Conservation (phyloP, 2,113 vertebrate species). For the Urocitellus parryii region DNA sequence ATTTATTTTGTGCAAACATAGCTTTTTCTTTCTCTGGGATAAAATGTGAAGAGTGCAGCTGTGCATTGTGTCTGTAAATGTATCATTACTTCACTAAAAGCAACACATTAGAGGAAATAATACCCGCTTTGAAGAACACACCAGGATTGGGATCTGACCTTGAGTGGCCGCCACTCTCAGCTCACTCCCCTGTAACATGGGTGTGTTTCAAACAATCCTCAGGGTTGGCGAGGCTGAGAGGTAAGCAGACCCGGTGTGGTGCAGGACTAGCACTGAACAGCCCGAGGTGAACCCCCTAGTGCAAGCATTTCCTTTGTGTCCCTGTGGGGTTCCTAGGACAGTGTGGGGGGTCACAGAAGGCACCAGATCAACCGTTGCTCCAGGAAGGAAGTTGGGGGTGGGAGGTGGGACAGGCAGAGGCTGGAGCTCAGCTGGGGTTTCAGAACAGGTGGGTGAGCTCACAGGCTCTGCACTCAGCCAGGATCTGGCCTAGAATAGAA, state of each 20-base stretch:
- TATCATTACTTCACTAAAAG: background rate
- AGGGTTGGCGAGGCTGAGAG: background rate
- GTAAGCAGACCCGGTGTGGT: background rate
- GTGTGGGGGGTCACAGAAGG: background rate
- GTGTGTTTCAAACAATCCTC: background rate
- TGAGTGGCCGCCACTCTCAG: background rate
- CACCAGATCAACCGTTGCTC: background rate
- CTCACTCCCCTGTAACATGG: background rate
- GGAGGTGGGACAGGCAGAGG: background rate
- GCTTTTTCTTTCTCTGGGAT: background rate
- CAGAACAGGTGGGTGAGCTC: conserved; percentile 23
- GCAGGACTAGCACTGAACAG: background rate
- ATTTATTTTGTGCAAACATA: background rate
- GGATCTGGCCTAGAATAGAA: conserved; percentile 61
- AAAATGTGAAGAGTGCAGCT: background rate
- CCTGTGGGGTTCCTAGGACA: background rate
- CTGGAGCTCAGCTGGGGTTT: conserved; percentile 44
- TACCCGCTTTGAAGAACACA: background rate
- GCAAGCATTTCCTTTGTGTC: background rate
- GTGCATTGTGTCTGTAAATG: background rate
- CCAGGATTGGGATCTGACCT: background rate
- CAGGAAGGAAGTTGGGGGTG: conserved; percentile 60
- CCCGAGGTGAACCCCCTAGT: background rate
- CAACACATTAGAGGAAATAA: no score
- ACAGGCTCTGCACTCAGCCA: background rate